Conservation (phyloP, 1,140 invertebrate genomes). For the Anastatus disparis region DNA sequence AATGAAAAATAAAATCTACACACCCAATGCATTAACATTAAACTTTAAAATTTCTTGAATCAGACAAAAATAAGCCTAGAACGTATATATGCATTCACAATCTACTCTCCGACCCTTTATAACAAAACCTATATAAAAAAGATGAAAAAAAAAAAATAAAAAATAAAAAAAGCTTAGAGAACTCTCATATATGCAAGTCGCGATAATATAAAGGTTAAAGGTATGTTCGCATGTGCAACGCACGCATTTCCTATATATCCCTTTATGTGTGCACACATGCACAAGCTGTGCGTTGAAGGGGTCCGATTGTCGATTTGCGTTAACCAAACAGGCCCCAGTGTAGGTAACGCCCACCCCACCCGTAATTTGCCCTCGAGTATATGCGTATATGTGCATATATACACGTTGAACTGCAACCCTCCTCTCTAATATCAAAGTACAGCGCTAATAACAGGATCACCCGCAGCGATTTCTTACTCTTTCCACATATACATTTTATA, state of each 20-base stretch:
- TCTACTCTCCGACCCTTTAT: no score
- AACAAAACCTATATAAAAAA: neutral
- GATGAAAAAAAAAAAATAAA: neutral
- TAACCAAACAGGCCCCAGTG: conserved; percentile 38
- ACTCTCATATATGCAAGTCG: no score
- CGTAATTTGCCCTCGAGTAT: conserved; percentile 32
- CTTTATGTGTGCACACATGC: no score
- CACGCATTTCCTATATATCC: conserved; percentile 5
- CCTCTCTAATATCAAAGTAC: conserved; percentile 14
- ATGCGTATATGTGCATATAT: no score
- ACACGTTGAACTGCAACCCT: conserved; percentile 1
- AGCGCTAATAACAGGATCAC: conserved; percentile 38
- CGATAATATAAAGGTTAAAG: conserved; percentile 32
- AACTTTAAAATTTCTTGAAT: neutral
- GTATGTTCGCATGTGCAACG: conserved; percentile 9
- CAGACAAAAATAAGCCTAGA: neutral
- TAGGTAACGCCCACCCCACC: conserved; percentile 18
- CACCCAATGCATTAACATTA: no score
- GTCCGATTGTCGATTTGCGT: conserved; percentile 29
- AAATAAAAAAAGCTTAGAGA: neutral
- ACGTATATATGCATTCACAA: neutral
- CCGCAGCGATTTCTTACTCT: neutral
- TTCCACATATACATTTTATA: conserved; percentile 16
- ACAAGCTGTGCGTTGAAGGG: neutral
- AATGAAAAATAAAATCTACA: no score